Evolutionary conservation across 2,888 invertebrate genomes (phyloP).

Genomic region (Dynastes tityus): DNA sequence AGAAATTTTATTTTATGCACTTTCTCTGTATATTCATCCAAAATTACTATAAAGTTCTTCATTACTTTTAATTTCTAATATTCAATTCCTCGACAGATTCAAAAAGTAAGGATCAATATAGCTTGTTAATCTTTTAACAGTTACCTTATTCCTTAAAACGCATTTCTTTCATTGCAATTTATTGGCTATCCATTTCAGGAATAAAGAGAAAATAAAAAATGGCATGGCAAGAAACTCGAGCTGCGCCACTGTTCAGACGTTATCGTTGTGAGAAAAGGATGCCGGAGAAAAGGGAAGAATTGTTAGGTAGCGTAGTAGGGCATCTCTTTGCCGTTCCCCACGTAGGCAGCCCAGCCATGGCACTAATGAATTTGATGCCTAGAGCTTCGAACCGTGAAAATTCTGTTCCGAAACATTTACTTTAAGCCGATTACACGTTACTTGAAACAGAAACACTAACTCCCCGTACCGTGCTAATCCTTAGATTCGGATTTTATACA

Average conservation of each 20-base stretch:
- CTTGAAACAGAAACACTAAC: conserved; percentile 59
- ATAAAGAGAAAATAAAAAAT: too few species aligned
- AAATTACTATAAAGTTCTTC: too few species aligned
- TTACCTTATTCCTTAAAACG: too few species aligned
- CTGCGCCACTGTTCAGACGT: background rate
- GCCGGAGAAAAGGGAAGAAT: conserved; percentile 11
- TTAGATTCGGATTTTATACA: conserved; percentile 56
- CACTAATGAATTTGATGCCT: conserved; percentile 60
- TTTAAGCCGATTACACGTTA: conserved; percentile 61
- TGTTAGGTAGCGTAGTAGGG: conserved; percentile 16
- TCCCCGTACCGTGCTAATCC: conserved; percentile 56
- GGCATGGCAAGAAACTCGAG: background rate
- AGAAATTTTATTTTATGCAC: too few species aligned
- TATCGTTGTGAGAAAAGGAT: background rate
- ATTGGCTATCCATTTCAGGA: too few species aligned
- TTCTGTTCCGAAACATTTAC: conserved; percentile 63
- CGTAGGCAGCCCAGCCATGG: conserved; percentile 51
- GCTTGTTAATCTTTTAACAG: too few species aligned
- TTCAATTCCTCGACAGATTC: too few species aligned
- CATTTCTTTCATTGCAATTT: too few species aligned
- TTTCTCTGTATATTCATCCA: too few species aligned
- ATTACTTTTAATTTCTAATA: too few species aligned
- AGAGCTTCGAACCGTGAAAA: conserved; percentile 61
- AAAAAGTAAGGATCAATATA: too few species aligned
- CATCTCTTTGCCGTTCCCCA: conserved; percentile 28